Evolutionary conservation across 2,113 vertebrate genomes (phyloP), one percentile per base, ranked within the genome.

Genomic region (Muntiacus muntjak): DNA sequence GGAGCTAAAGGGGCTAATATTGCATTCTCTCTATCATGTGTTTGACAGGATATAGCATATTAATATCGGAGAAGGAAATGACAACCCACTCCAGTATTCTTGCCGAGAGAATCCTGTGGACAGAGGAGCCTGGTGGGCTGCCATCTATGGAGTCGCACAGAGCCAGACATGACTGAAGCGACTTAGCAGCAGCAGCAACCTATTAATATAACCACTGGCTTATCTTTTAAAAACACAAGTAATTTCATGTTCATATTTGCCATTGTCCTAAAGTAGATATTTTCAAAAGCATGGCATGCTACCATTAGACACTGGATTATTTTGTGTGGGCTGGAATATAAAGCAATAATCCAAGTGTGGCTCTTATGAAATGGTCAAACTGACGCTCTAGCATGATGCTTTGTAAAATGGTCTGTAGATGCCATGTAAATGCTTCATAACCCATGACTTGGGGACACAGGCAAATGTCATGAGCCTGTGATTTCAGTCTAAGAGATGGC

Each of bases 341-440:
- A 60, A 81, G 15, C 54, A 87, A 14, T 47, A 28, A 74, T 62
- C 21, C 2, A 84, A 90, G 83, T 21, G 16, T 17, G 28, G 17
- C 1, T 21, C 33, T 40, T 19, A 45, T 19, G 30, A 94, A 96
- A 21, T 7, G 2, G 30, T 67, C 45, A 36, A 62, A 30, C 57
- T 55, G 36, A 11, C 9, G 87, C 36, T 26, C 7, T 67, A 83
- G 23, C 36, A 58, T 23, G 89, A 90, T 85, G 81, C 52, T 93
- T 87, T 83, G 36, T 86, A 94, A 96, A 82, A n/a, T 74, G 52
- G 90, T 58, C 91, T 88, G 52, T 76, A 84, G 82, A 92, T 50
- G 19, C 11, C 14, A 2, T 76, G 13, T 79, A 78, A 95, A 93
- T 91, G 36, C 28, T 94, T 92, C 36, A 84, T 30, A 83, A 23